phyloP scores from a whole-genome alignment of 2,797 vertebrate species.

The Darevskia mixta region DNA sequence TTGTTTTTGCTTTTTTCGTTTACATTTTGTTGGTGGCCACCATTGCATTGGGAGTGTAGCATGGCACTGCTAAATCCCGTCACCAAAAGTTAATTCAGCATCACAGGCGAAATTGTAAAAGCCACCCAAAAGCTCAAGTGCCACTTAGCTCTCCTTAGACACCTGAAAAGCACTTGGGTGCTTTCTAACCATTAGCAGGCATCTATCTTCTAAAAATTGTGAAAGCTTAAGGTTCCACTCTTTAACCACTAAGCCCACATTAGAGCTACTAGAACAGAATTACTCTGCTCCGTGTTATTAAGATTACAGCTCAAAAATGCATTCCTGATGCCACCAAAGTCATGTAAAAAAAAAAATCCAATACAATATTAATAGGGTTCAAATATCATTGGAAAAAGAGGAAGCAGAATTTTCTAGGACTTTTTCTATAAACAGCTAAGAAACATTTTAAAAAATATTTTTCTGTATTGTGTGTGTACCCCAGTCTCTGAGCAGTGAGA shows the following conservation, averaged over 20 bases:
- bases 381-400: neutral
- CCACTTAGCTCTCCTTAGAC: neutral
- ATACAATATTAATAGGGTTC: too few relatives aligned
- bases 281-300: neutral
- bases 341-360: neutral
- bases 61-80: neutral
- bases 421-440: neutral
- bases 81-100: neutral
- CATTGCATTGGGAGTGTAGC: neutral
- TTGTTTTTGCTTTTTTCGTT: neutral
- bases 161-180: neutral
- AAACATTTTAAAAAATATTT: neutral
- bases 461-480: neutral
- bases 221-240: neutral
- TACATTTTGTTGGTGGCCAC: neutral
- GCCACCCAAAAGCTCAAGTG: neutral
- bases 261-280: neutral
- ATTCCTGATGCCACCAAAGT: neutral
- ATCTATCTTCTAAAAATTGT: neutral
- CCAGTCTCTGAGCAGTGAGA: too few relatives aligned
- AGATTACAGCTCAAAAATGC: neutral
- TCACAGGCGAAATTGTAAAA: slow-evolving; percentile 3
- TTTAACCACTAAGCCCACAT: neutral
- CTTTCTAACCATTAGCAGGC: neutral
- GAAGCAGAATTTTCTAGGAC: neutral